phyloP scores from a whole-genome alignment of 2,797 vertebrate species.

The Botia almorhae region DNA sequence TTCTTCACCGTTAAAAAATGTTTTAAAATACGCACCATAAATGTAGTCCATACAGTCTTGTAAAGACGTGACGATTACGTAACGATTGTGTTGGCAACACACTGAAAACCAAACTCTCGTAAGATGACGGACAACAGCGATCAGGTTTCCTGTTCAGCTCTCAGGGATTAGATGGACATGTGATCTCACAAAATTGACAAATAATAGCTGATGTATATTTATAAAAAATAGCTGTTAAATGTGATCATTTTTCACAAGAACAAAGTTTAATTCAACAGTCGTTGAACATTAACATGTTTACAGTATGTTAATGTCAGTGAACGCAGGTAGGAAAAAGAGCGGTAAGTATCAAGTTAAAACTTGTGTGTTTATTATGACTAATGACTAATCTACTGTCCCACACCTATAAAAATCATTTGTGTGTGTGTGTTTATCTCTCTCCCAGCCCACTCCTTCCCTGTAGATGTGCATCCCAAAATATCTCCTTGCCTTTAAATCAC shows the following conservation, averaged over 20 bases:
- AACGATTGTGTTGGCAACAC: no score
- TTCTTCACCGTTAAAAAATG: no score
- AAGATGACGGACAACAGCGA: neutral
- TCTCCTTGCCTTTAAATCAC: conserved; percentile 28
- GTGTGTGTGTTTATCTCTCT: neutral
- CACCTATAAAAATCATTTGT: neutral
- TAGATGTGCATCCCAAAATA: conserved; percentile 14
- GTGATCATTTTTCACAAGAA: no score
- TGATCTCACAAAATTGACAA: no score
- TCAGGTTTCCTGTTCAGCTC: neutral
- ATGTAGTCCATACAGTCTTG: neutral
- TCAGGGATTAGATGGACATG: neutral
- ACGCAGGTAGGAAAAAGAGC: conserved; percentile 3
- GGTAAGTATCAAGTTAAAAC: neutral
- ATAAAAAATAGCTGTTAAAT: no score
- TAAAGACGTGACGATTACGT: no score
- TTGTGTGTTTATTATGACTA: neutral
- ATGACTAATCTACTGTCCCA: neutral
- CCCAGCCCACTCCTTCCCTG: neutral
- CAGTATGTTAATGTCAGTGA: no score
- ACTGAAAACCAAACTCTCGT: no score
- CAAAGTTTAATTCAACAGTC: no score
- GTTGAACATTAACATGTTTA: no score
- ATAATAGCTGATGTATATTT: no score
- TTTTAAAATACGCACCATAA: no score